Evolutionary conservation across 2,888 invertebrate genomes (phyloP), one percentile per base, ranked within the genome.

Genomic region (Bhutanitis thaidina): DNA sequence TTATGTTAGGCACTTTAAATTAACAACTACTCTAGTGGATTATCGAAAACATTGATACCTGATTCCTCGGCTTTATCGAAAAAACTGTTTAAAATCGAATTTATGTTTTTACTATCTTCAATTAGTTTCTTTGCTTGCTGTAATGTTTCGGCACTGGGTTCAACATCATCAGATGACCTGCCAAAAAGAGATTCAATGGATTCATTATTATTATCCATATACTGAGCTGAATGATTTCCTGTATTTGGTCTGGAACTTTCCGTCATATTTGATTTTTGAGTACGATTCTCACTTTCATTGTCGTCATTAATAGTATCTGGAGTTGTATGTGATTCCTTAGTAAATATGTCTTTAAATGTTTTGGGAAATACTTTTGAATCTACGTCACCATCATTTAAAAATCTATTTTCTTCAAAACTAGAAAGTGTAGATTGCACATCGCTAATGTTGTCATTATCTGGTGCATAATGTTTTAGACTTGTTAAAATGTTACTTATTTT

Each of bases 401-500:
- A 38, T n/a, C n/a, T n/a, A 47, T 47, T 47, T 25, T 39, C 25
- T 25, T 16, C 25, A 30, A 13, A 16, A 2, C 55, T 15, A 60
- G 53, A 32, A 64, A 57, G 41, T 58, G 56, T 49, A 55, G 59
- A 48, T 55, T 61, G n/a, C 20, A 13, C 14, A 29, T 46, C 3
- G 9, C 12, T 10, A 5, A 20, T 20, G 32, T 49, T 55, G 16
- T 57, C 44, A 15, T 43, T 49, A 5, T 51, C 43, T 34, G 60
- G 43, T 45, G 67, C 49, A 20, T 2, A 2, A 4, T 53, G 61
- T 57, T 71, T 63, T 14, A 77, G 51, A 50, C 67, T 62, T 30
- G 55, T 58, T 13, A 77, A 52, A 20, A 76, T 66, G 27, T 57
- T 60, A 54, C 74, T 64, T 3, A 78, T 57, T 64, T 75, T 73